phyloP scores from a whole-genome alignment of 2,888 invertebrate genomes.

The Galerucella calmariensis region DNA sequence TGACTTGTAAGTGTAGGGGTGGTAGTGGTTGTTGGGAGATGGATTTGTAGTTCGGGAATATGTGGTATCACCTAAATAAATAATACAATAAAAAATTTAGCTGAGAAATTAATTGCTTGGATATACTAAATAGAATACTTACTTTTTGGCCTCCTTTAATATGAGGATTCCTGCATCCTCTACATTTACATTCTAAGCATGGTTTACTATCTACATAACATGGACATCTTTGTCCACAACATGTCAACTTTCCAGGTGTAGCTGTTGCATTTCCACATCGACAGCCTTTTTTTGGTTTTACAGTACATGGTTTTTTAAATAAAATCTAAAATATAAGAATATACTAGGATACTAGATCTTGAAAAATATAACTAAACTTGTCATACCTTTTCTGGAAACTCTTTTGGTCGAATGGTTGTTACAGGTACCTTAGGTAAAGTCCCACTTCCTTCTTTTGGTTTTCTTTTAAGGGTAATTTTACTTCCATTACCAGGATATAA shows the following conservation, averaged over 20 bases:
- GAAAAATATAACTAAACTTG: not conserved
- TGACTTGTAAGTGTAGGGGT: conserved; percentile 45
- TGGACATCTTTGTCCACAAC: conserved; percentile 93
- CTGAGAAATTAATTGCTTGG: too few species aligned
- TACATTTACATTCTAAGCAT: conserved; percentile 90
- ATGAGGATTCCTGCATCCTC: conserved; percentile 93
- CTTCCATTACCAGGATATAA: conserved; percentile 84
- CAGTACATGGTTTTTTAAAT: conserved; percentile 68
- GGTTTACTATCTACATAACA: conserved; percentile 93
- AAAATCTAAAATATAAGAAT: conserved; percentile 55
- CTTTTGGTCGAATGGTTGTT: conserved; percentile 49
- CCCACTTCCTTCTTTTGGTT: conserved; percentile 65
- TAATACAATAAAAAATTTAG: conserved; percentile 6
- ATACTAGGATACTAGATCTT: not conserved
- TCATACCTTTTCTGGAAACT: conserved; percentile 55
- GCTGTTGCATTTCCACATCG: conserved; percentile 92
- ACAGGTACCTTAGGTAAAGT: conserved; percentile 39
- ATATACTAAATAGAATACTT: conserved; percentile 35
- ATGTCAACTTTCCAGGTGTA: conserved; percentile 89
- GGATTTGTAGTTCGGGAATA: conserved; percentile 54
- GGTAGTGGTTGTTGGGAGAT: conserved; percentile 52
- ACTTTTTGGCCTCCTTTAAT: conserved; percentile 85
- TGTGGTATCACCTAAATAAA: conserved; percentile 56
- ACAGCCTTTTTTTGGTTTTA: conserved; percentile 78
- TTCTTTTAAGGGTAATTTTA: conserved; percentile 85